Percentiles rank a stretch among this genome's conserved stretches.
These are phyloP conservation scores for Scaeva pyrastri DNA, from an alignment of 2,888 invertebrate species.

Conservation along the genomic window DNA sequence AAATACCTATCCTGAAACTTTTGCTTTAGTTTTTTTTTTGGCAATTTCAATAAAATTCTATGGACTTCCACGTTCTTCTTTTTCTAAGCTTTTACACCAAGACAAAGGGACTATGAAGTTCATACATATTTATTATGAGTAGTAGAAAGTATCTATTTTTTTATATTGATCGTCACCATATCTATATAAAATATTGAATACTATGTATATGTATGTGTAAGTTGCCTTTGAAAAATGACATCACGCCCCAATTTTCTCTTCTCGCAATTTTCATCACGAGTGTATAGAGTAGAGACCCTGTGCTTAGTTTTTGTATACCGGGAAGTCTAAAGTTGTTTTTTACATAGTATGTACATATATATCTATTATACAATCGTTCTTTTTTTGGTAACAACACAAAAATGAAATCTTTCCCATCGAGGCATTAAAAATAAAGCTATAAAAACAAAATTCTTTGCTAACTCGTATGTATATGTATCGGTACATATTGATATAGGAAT, in stretches of 20 bases:
- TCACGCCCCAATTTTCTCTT: constrained; percentile 5
- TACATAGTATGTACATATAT: too few relatives aligned
- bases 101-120: too few relatives aligned
- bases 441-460: background rate
- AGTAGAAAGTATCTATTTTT: background rate
- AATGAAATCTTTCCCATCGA: background rate
- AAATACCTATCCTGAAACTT: background rate
- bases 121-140: background rate
- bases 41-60: constrained; percentile 8
- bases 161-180: background rate
- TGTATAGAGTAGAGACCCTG: background rate
- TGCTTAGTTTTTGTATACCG: background rate
- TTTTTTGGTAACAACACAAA: background rate
- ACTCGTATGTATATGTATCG: background rate
- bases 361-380: background rate
- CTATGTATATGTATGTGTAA: background rate
- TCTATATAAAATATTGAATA: background rate
- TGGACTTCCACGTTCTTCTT: background rate
- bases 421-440: background rate
- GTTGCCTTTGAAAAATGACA: constrained; percentile 1
- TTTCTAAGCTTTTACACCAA: background rate
- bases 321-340: background rate
- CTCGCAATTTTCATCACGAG: background rate
- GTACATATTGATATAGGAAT: background rate
- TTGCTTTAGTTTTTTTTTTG: background rate